Percentiles rank a stretch among this genome's conserved stretches.
Conservation (phyloP, 2,113 vertebrate species). For the Callospermophilus lateralis region DNA sequence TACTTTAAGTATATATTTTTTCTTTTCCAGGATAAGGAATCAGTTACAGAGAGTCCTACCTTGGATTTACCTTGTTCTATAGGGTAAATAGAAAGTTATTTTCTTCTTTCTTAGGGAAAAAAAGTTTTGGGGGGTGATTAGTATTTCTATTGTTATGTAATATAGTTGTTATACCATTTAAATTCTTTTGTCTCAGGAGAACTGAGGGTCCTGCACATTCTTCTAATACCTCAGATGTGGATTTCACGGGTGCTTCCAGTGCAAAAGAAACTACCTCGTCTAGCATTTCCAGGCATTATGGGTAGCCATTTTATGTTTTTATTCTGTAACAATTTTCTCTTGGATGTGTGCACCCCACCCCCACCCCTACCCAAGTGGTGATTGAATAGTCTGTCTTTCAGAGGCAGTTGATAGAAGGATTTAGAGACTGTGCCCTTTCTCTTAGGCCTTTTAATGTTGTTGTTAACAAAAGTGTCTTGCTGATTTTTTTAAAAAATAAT, state of each 20-base stretch:
- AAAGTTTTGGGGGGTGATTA: constrained; percentile 33
- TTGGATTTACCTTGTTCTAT: constrained; percentile 92
- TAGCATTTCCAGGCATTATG: constrained; percentile 96
- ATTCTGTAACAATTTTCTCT: constrained; percentile 39
- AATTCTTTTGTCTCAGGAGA: constrained; percentile 87
- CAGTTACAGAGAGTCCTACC: constrained; percentile 89
- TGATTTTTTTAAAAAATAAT: background rate
- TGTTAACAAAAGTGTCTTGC: background rate
- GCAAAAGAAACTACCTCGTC: constrained; percentile 99
- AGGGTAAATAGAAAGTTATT: constrained; percentile 89
- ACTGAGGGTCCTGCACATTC: constrained; percentile 93
- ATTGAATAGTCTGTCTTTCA: background rate
- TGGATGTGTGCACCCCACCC: background rate
- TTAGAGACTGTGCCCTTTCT: constrained; percentile 1
- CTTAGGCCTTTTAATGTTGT: background rate
- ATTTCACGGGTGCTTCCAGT: constrained; percentile 95
- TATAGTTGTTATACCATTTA: constrained; percentile 71
- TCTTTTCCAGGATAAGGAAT: constrained; percentile 86
- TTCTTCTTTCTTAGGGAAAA: constrained; percentile 48
- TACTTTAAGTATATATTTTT: constrained; percentile 54
- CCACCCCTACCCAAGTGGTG: too few species aligned
- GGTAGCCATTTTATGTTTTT: constrained; percentile 87
- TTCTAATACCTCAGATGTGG: constrained; percentile 96
- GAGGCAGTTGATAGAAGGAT: background rate
- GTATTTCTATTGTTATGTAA: constrained; percentile 77